Evolutionary conservation across 2,113 vertebrate genomes (phyloP), one percentile per base, ranked within the genome.

Genomic region (Notarius lentiginosus): DNA sequence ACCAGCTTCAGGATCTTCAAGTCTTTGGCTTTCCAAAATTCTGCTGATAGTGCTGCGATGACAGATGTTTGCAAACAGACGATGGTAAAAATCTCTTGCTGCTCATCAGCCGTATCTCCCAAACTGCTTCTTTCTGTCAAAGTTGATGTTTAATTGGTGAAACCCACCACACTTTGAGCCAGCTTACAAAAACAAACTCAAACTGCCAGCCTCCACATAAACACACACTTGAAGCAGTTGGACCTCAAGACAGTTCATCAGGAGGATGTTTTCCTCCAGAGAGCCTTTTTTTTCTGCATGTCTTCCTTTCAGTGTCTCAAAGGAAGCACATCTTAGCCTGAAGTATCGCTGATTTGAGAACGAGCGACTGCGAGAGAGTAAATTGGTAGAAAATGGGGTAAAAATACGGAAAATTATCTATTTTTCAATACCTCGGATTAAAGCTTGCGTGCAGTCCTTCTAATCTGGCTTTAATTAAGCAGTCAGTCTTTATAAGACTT

Each of bases 401-500:
- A 58, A 60, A 41, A 41, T 60, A 10, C 53, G 20, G 55, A 58
- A 58, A 58, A 58, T 10, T 0, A 20, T 58, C 0, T 15, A 20
- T 34, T 58, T 63, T 47, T 10, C 15, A 60, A 41, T 10, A 47
- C 5, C 58, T 47, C 7, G 80, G 22, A n/a, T 82, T 82, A 79
- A 34, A 56, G 27, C 77, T 65, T 4, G 24, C 80, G n/a, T 6
- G 8, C 10, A 7, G 27, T 49, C 34, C 9, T n/a, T 49, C 11
- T 63, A 82, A 82, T 65, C 24, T 15, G 41, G 6, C 60, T 82
- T 82, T 66, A 82, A 82, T 82, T 65, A 82, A 65, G 41, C 34
- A 47, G 30, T 82, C 79, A 1, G 79, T 11, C 66, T 82, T 51
- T 51, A 15, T 51, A 51, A 20, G 1, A 2, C 41, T 82, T 14